Conservation (phyloP, 2,113 vertebrate genomes). For the Epinephelus moara region DNA sequence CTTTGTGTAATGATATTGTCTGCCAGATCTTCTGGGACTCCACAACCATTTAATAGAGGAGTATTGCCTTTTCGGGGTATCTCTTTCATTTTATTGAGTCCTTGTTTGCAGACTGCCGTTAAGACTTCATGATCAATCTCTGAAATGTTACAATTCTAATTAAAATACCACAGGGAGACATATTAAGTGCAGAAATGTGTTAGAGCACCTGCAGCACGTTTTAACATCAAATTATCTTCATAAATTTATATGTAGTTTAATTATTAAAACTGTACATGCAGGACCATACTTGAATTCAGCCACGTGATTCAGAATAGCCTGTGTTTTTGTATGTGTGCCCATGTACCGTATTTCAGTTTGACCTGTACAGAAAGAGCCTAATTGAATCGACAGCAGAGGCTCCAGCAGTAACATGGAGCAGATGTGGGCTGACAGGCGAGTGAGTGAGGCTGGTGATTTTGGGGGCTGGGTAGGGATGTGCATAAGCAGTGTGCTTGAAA, state of each 20-base stretch:
- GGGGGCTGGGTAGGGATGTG: slow-evolving; percentile 17
- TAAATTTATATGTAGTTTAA: neutral
- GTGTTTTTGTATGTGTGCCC: slow-evolving; percentile 20
- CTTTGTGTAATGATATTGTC: slow-evolving; percentile 31
- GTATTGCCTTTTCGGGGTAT: slow-evolving; percentile 55
- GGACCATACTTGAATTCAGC: neutral
- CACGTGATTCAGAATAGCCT: slow-evolving; percentile 4
- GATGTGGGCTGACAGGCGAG: slow-evolving; percentile 72
- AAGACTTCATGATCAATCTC: slow-evolving; percentile 27
- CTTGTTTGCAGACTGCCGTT: slow-evolving; percentile 33
- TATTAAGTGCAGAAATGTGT: neutral
- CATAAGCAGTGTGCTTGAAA: slow-evolving; percentile 13
- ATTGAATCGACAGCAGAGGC: slow-evolving; percentile 72
- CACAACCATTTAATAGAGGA: slow-evolving; percentile 35
- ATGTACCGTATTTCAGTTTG: slow-evolving; percentile 30
- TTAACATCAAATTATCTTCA: neutral
- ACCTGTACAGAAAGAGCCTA: slow-evolving; percentile 57
- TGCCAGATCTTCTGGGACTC: slow-evolving; percentile 19
- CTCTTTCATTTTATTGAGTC: slow-evolving; percentile 53
- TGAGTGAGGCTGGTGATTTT: slow-evolving; percentile 40
- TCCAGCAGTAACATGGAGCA: slow-evolving; percentile 69
- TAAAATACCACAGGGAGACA: slow-evolving; percentile 30
- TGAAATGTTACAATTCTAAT: slow-evolving; percentile 71
- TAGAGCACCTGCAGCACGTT: neutral
- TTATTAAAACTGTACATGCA: neutral